Evolutionary conservation across 2,797 vertebrate genomes (phyloP), one percentile per base, ranked within the genome.

Genomic region (Steatocranus sp.): DNA sequence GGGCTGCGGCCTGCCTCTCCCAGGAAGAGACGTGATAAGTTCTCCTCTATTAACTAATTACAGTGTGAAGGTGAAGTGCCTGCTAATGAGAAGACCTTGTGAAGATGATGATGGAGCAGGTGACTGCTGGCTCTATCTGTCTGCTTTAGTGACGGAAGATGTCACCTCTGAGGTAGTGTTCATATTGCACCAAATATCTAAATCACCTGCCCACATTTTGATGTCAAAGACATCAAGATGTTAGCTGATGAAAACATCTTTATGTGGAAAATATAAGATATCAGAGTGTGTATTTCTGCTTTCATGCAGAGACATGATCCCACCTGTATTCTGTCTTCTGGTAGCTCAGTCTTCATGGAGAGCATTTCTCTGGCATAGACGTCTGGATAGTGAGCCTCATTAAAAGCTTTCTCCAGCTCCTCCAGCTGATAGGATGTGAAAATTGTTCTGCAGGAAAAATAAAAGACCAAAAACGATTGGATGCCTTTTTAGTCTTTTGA

Each of bases 261-360:
- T 41, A 48, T 46, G 14, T 70, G 25, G 15, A 70, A 18, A 78
- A 32, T 17, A 17, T 49, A 43, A 11, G 25, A 77, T 14, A 77
- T 5, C 17, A 76, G 11, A 43, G 3, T 11, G 66, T 30, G 41
- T 6, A 61, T 77, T 30, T 73, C 38, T 41, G 17, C 20, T 32
- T 5, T 3, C 61, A 43, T 6, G 3, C 49, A 74, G 46, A 88
- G n/a, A 50, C 43, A 43, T 8, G 3, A 2, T 86, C 97, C 78
- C 87, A 93, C 98, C 98, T 99, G 98, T 97, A 99, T 99, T 89
- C 98, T 98, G 96, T 99, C 98, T 94, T 99, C 98, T 0, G 98
- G 98, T 25, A 99, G 96, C 90, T 99, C 98, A 1, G 98, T 99
- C 93, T 99, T 99, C 98, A 99, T 98, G 91, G 98, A 98, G 85